phyloP scores from a whole-genome alignment of 1,140 invertebrate species.

The Lucilia cuprina region DNA sequence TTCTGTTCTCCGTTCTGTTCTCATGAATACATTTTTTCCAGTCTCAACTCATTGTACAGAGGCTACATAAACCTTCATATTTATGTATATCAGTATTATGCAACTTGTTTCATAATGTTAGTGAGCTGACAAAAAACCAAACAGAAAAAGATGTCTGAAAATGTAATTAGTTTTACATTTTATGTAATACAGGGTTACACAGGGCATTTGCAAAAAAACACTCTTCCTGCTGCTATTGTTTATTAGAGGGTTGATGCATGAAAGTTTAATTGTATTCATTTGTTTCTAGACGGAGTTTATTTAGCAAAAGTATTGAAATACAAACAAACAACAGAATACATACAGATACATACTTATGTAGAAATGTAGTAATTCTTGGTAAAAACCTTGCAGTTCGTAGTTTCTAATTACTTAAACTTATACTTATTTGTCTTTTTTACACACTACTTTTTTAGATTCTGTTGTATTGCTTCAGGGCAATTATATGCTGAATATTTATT shows the following conservation, averaged over 20 bases:
- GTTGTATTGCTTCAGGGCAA: too few relatives aligned
- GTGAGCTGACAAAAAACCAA: neutral
- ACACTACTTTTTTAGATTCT: too few relatives aligned
- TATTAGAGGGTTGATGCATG: neutral
- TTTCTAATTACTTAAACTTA: too few relatives aligned
- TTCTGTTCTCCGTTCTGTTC: too few relatives aligned
- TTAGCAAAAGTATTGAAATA: neutral
- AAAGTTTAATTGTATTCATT: conserved; percentile 1
- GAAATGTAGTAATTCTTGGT: too few relatives aligned
- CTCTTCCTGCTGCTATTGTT: neutral
- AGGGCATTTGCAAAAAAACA: neutral
- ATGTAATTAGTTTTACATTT: conserved; percentile 15
- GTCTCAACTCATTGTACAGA: neutral
- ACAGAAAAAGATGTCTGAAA: conserved; percentile 9
- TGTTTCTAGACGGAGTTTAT: neutral
- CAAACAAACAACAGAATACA: neutral
- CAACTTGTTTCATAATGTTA: neutral
- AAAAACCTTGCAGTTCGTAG: too few relatives aligned
- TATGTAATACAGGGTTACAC: neutral
- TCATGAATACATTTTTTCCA: too few relatives aligned
- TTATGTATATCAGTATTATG: neutral
- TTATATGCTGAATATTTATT: too few relatives aligned
- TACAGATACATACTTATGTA: too few relatives aligned
- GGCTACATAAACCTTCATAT: neutral
- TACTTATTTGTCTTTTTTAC: too few relatives aligned